Conservation (phyloP, 2,797 vertebrate genomes). For the Manis pentadactyla region DNA sequence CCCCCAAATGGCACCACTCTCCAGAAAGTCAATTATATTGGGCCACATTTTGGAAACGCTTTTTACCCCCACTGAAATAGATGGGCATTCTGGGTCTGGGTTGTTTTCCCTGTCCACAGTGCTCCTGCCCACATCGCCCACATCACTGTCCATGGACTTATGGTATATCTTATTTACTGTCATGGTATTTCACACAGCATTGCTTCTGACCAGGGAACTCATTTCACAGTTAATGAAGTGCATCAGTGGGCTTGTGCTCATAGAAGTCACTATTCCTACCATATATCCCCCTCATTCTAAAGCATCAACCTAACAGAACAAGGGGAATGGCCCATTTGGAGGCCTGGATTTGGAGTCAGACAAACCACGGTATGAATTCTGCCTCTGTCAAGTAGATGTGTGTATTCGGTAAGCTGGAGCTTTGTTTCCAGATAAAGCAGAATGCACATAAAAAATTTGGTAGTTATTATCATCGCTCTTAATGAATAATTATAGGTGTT, state of each 20-base stretch:
- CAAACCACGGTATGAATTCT: neutral
- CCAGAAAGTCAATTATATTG: neutral
- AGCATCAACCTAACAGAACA: neutral
- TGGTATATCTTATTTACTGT: neutral
- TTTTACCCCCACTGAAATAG: neutral
- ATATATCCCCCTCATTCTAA: neutral
- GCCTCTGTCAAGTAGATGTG: neutral
- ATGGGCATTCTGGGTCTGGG: neutral
- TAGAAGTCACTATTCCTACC: neutral
- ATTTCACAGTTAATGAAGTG: slow-evolving; percentile 37
- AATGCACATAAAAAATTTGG: neutral
- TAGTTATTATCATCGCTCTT: neutral
- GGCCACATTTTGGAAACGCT: neutral
- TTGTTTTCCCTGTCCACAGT: neutral
- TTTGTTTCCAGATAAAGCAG: neutral
- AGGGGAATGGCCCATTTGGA: neutral
- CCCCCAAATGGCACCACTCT: neutral
- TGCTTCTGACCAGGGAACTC: slow-evolving; percentile 35
- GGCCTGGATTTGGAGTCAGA: neutral
- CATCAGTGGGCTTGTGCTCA: neutral
- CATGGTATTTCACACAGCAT: neutral
- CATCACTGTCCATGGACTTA: neutral
- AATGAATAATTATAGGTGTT: neutral
- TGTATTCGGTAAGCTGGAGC: neutral
- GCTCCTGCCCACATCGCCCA: neutral